phyloP scores from a whole-genome alignment of 2,113 vertebrate genomes.

The Penelope pileata region DNA sequence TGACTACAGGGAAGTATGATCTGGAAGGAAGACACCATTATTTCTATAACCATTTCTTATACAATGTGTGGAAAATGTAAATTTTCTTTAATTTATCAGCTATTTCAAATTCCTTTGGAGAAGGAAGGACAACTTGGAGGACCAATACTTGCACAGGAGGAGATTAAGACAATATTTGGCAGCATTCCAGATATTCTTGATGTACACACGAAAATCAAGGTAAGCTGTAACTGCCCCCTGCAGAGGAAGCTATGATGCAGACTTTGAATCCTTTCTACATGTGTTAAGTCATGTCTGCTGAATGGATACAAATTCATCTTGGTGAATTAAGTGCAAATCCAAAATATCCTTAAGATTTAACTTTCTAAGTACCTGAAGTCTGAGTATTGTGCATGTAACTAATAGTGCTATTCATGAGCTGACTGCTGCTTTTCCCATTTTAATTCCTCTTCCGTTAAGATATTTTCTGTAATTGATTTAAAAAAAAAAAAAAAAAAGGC shows the following conservation, averaged over 20 bases:
- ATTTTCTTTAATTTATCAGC: conserved; percentile 65
- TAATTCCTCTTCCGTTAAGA: not conserved
- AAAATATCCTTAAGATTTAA: not conserved
- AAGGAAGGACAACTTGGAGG: conserved; percentile 95
- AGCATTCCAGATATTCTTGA: conserved; percentile 98
- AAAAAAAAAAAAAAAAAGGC: not conserved
- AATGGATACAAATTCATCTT: not conserved
- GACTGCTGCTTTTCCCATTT: not conserved
- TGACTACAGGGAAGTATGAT: not conserved
- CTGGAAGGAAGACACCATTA: not conserved
- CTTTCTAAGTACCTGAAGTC: not conserved
- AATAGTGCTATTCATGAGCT: not conserved
- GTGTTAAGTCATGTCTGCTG: not conserved
- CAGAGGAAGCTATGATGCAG: not conserved
- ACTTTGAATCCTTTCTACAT: not conserved
- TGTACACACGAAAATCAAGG: conserved; percentile 96
- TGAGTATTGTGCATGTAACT: not conserved
- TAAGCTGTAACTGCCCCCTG: conserved; percentile 16
- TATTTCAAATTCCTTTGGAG: conserved; percentile 94
- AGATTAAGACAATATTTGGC: conserved; percentile 98
- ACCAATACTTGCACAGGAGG: conserved; percentile 94
- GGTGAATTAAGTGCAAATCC: not conserved
- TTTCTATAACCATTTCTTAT: not conserved
- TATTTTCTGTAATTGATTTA: not conserved
- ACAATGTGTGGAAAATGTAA: not conserved